Evolutionary conservation across 2,888 invertebrate genomes (phyloP), one percentile per base, ranked within the genome.

Genomic region (Yponomeuta evonymella): DNA sequence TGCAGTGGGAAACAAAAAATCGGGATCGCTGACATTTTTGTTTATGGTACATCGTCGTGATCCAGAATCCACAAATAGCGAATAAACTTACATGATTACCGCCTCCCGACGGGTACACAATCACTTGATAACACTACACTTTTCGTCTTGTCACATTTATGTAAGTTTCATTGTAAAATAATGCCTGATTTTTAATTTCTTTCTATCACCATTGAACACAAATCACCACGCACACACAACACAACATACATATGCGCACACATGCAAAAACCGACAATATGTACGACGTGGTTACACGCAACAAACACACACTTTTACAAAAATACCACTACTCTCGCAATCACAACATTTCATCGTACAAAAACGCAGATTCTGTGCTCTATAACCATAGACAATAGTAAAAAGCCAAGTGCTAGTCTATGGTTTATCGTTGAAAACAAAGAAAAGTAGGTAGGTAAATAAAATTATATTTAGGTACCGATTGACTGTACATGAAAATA

Each of bases 161-260:
- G 81, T 89, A 84, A 86, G 88, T 88, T 87, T 89, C 89, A 90
- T 92, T 87, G 84, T 90, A 80, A 86, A 87, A 87, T 80, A 86
- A 83, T 82, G 85, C 83, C 89, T 86, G 89, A 88, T 89, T 92
- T 84, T 90, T 89, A 90, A 87, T 90, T 89, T 89, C 86, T 90
- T 90, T 89, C 86, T 86, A 90, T 89, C 88, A 92, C 90, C 92
- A 87, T 91, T 83, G 87, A 92, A 90, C 89, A 91, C 92, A 92
- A 92, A 92, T 93, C 91, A 91, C 92, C 92, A 92, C 91, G 92
- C 91, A 92, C 92, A 91, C 92, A 92, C 89, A 90, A 91, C 90
- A 91, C 88, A 90, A 91, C 88, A 89, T 85, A 90, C 81, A 84
- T 82, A 84, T 81, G 81, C 83, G 83, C 84, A 86, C 85, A 86